Conservation (phyloP, 2,797 vertebrate genomes). For the Phylloscopus collybita region DNA sequence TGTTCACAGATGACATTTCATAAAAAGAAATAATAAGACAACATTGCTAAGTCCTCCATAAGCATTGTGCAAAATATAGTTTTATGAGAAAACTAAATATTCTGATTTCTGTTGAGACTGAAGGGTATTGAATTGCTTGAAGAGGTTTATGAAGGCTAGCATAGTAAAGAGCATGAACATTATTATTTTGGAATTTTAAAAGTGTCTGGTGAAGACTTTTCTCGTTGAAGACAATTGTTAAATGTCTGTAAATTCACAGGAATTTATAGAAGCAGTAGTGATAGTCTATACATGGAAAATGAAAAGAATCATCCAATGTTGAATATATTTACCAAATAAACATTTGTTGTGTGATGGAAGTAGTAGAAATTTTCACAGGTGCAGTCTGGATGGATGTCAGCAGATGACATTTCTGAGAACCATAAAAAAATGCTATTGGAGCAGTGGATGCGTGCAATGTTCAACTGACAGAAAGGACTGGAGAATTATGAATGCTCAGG, state of each 20-base stretch:
- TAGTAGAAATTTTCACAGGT: background rate
- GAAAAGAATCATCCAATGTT: background rate
- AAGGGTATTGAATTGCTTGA: background rate
- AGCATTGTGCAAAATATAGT: background rate
- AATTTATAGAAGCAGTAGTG: background rate
- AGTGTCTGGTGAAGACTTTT: background rate
- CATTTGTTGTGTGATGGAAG: background rate
- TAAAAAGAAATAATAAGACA: background rate
- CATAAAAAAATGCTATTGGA: background rate
- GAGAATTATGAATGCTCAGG: background rate
- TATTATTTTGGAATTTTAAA: background rate
- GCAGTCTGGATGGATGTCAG: background rate
- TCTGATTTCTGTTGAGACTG: background rate
- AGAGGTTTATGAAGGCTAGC: background rate
- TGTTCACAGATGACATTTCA: background rate
- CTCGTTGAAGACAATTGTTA: background rate
- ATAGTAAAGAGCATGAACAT: background rate
- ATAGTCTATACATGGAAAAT: background rate
- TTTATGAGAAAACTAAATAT: background rate
- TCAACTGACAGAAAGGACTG: background rate
- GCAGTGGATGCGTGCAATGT: background rate
- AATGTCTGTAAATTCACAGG: background rate
- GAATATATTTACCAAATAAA: background rate
- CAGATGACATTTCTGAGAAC: background rate
- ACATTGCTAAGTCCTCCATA: background rate